A percentile compares a stretch with the other conserved stretches of the same genome.
These are phyloP conservation scores for Brienomyrus brachyistius DNA, from an alignment of 2,113 vertebrate species.

Conservation along the genomic window DNA sequence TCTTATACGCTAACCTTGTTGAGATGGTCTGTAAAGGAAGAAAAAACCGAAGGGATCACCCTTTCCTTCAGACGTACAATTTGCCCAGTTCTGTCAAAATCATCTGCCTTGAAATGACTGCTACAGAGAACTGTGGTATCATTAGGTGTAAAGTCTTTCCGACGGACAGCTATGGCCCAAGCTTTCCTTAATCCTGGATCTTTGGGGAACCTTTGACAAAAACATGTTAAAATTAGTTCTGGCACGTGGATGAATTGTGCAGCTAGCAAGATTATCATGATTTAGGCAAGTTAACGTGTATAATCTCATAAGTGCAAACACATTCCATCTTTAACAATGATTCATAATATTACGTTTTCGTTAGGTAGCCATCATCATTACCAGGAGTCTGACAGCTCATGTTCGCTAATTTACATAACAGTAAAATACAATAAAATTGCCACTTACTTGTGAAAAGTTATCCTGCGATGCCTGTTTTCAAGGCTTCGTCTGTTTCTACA, in stretches of 20 bases:
- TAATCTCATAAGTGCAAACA: neutral
- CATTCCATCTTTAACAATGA: neutral
- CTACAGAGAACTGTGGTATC: neutral
- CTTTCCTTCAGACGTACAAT: constrained; percentile 11
- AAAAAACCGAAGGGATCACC: constrained; percentile 16
- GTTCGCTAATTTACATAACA: neutral
- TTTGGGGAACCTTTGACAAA: constrained; percentile 2
- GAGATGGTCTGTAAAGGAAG: neutral
- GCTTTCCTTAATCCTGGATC: neutral
- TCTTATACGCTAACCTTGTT: neutral
- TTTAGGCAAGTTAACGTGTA: neutral
- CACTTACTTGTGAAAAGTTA: neutral
- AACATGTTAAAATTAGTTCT: neutral
- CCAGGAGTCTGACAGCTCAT: neutral
- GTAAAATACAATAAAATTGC: neutral
- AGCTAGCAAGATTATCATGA: neutral
- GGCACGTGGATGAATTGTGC: neutral
- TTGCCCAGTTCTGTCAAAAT: neutral
- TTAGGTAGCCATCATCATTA: neutral
- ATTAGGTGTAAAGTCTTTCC: neutral
- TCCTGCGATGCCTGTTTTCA: neutral
- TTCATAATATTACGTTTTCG: neutral
- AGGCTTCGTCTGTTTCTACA: neutral
- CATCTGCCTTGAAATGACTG: neutral
- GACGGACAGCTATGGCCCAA: neutral